A percentile compares a stretch with the other conserved stretches of the same genome.
These are phyloP conservation scores for Pammene fasciana DNA, from an alignment of 2,888 invertebrate genomes.

Conservation along the genomic window DNA sequence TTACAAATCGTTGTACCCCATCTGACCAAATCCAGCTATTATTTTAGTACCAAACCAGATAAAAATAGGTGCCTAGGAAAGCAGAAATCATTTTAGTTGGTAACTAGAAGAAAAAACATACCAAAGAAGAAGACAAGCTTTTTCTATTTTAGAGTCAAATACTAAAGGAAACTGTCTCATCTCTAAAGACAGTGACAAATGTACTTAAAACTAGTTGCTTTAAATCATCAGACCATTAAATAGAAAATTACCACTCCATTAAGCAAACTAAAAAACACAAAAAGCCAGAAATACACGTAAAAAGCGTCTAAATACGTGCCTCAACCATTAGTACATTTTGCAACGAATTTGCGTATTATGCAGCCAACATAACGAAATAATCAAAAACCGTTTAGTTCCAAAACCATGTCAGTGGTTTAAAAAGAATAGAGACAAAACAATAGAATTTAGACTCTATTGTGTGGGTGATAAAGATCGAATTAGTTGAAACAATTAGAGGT, in stretches of 20 bases:
- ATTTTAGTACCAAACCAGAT: too few relatives aligned
- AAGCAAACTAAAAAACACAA: constrained; percentile 13
- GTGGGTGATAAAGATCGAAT: constrained; percentile 29
- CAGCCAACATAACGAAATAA: constrained; percentile 37
- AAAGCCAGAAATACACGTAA: not conserved
- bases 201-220: constrained; percentile 8
- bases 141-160: too few relatives aligned
- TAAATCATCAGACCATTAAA: constrained; percentile 32
- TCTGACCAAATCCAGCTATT: too few relatives aligned
- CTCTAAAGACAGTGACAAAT: not conserved
- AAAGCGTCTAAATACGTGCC: constrained; percentile 22
- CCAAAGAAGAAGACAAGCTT: too few relatives aligned
- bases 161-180: not conserved
- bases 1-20: too few relatives aligned
- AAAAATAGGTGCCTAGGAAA: too few relatives aligned
- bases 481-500: constrained; percentile 36
- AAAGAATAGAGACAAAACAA: constrained; percentile 27
- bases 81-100: too few relatives aligned
- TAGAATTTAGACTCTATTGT: constrained; percentile 35
- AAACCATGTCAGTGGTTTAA: constrained; percentile 38
- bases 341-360: constrained; percentile 27
- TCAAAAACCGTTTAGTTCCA: constrained; percentile 39
- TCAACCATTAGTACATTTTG: constrained; percentile 8
- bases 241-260: constrained; percentile 32
- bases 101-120: too few relatives aligned